Evolutionary conservation across 2,113 vertebrate species (phyloP).

Genomic region (Anolis carolinensis): DNA sequence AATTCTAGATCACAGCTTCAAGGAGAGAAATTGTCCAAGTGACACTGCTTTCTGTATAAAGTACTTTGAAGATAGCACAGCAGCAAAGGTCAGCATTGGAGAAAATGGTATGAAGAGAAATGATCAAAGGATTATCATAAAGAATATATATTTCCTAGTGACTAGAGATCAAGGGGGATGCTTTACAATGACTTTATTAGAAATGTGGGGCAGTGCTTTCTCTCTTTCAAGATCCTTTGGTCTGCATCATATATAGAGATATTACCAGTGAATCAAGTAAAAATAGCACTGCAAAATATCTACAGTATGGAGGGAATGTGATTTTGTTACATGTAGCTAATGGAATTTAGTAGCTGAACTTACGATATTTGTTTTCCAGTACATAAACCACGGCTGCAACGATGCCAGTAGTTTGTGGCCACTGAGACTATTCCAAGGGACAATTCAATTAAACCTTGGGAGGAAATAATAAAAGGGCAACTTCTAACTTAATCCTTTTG

Average conservation of each 20-base stretch:
- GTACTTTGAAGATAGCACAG: too few relatives aligned
- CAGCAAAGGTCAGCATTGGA: background rate
- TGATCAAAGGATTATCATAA: background rate
- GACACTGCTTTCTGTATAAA: background rate
- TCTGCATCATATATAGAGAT: background rate
- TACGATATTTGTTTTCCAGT: constrained; percentile 10
- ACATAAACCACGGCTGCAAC: background rate
- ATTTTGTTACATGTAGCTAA: constrained; percentile 7
- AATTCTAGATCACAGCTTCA: too few relatives aligned
- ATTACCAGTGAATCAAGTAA: background rate
- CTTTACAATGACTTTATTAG: background rate
- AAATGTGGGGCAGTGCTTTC: background rate
- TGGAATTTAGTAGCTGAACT: background rate
- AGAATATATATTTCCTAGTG: background rate
- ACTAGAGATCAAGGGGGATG: too few relatives aligned
- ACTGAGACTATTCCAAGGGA: background rate
- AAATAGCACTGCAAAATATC: background rate
- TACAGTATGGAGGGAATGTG: background rate
- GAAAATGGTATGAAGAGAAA: background rate
- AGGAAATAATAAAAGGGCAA: background rate
- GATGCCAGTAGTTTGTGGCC: constrained; percentile 6
- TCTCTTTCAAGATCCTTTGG: background rate
- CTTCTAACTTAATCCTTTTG: background rate
- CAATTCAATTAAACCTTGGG: constrained; percentile 16
- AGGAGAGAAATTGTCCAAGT: background rate